These are phyloP conservation scores for Cephus pulcher DNA, from an alignment of 2,888 invertebrate genomes.

Conservation along the genomic window DNA sequence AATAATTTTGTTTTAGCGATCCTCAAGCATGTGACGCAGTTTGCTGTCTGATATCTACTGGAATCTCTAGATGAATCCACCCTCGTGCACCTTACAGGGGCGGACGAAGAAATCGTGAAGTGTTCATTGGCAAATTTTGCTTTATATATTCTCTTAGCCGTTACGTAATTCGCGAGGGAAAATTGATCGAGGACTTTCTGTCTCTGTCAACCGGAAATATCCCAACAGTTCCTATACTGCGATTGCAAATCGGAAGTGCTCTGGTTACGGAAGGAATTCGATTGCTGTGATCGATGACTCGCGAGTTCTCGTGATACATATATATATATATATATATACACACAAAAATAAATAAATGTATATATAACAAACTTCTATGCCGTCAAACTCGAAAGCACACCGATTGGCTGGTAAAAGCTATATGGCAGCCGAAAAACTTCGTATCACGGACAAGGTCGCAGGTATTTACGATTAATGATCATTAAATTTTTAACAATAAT, in stretches of 20 bases:
- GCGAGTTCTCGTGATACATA: neutral
- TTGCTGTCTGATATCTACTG: neutral
- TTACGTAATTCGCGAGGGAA: neutral
- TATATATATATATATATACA: neutral
- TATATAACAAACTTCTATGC: neutral
- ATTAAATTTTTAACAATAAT: neutral
- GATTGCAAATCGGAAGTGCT: neutral
- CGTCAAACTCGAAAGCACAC: neutral
- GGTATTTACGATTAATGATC: neutral
- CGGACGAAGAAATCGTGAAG: neutral
- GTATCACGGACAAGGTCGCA: neutral
- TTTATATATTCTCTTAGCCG: neutral
- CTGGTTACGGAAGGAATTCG: neutral
- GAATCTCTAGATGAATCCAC: neutral
- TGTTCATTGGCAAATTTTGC: neutral
- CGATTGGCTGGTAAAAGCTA: neutral
- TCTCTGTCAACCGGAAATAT: neutral
- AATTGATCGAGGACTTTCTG: neutral
- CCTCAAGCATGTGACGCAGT: conserved; percentile 23
- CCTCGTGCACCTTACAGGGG: too few species aligned
- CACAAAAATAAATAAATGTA: neutral
- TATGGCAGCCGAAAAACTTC: neutral
- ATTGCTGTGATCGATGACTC: neutral
- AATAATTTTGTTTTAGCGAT: neutral
- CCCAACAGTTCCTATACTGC: neutral